Conservation (phyloP, 2,888 invertebrate species). For the Cecidostiba fungosa region DNA sequence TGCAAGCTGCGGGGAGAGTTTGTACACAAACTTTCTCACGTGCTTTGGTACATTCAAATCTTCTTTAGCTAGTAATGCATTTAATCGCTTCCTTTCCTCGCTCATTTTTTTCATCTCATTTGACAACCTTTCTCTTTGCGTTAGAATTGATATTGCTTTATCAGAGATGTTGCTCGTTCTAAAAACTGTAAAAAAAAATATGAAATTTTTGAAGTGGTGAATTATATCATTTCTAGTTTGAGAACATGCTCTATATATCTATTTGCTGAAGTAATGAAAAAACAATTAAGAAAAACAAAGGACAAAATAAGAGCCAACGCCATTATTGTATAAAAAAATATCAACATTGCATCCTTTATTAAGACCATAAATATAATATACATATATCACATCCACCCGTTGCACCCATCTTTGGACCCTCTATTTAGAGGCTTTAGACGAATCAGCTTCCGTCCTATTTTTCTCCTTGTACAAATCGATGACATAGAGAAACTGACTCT, state of each 20-base stretch:
- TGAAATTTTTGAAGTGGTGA: background rate
- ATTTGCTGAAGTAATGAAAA: too few relatives aligned
- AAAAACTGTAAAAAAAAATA: background rate
- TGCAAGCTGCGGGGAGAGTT: background rate
- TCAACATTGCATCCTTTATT: background rate
- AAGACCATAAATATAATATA: background rate
- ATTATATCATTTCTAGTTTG: background rate
- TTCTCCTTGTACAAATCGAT: slow-evolving; percentile 68
- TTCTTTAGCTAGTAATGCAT: too few relatives aligned
- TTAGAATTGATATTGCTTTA: background rate
- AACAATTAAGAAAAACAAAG: too few relatives aligned
- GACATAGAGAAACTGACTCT: slow-evolving; percentile 68
- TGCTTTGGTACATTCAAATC: background rate
- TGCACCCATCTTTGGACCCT: background rate
- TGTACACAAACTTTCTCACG: background rate
- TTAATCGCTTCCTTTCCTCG: background rate
- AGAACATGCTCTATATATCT: too few relatives aligned
- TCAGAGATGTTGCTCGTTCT: background rate
- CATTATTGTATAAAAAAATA: background rate
- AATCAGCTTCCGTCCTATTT: background rate
- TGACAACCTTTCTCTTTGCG: background rate
- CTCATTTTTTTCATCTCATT: background rate
- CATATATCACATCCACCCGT: background rate
- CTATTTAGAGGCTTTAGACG: background rate
- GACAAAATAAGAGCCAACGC: background rate